A percentile compares a stretch with the other conserved stretches of the same genome.
phyloP scores from a whole-genome alignment of 2,888 invertebrate species.

The Parapristionchus giblindavisi region DNA sequence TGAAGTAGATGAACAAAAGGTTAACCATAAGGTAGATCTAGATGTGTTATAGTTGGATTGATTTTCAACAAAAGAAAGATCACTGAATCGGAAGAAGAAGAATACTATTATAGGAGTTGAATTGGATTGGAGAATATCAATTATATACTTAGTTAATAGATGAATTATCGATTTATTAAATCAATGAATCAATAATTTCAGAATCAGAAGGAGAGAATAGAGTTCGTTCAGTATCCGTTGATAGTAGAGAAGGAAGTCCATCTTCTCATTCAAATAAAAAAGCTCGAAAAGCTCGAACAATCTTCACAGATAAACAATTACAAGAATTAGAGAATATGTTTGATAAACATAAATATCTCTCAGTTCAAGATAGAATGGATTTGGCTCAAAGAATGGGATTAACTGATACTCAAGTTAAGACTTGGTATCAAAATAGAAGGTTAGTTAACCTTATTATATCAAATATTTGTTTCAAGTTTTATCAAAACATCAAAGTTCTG shows the following conservation, averaged over 20 bases:
- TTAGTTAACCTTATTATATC: slow-evolving; percentile 69
- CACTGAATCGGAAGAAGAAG: too few relatives aligned
- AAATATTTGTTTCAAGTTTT: neutral
- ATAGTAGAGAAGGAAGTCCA: slow-evolving; percentile 20
- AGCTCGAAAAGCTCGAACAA: slow-evolving; percentile 73
- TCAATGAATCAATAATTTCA: slow-evolving; percentile 3
- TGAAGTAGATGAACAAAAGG: too few relatives aligned
- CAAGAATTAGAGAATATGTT: slow-evolving; percentile 68
- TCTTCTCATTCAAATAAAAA: slow-evolving; percentile 54
- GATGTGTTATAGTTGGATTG: too few relatives aligned
- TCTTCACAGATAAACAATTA: slow-evolving; percentile 89
- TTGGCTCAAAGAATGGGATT: slow-evolving; percentile 88
- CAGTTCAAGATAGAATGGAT: slow-evolving; percentile 88
- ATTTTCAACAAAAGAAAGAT: too few relatives aligned
- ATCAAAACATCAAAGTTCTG: neutral
- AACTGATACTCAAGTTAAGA: slow-evolving; percentile 99
- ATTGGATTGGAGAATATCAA: too few relatives aligned
- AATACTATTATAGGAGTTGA: too few relatives aligned
- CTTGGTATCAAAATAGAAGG: slow-evolving; percentile 99
- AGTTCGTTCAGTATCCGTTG: slow-evolving; percentile 20
- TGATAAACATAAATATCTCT: slow-evolving; percentile 67
- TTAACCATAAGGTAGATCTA: too few relatives aligned
- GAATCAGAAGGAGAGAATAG: slow-evolving; percentile 26
- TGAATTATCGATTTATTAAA: neutral
- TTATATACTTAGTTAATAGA: too few relatives aligned